Evolutionary conservation across 2,113 vertebrate genomes (phyloP), one percentile per base, ranked within the genome.

Genomic region (Hucho hucho): DNA sequence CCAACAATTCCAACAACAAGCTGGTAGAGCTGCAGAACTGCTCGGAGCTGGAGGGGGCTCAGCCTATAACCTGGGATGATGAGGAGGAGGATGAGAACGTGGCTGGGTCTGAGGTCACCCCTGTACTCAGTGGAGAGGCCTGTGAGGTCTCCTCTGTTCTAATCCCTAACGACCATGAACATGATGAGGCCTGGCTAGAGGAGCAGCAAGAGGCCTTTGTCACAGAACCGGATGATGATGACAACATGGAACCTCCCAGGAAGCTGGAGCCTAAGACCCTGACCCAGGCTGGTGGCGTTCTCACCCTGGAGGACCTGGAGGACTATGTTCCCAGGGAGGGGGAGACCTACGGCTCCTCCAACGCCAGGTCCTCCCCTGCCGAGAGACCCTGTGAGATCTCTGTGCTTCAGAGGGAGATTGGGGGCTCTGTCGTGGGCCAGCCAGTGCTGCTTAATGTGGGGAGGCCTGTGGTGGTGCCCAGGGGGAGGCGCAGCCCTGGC

Each of bases 1-100:
- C 92, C 4, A 99, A 98, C 88, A 99, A 98, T 84, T 98, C 96
- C 64, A 99, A 99, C 88, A 99, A 98, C 84, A 99, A 95, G 76
- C 64, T 91, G 79, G 90, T 98, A 43, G 37, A 43, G 37, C 37
- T 43, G 37, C 37, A 43, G 37, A 43, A 43, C 37, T 9, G 9
- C 2, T 43, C 37, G 6, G 84, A 81, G 58, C 91, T 83, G 81
- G 89, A 2, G 65, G 76, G 3, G 3, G 91, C 0, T 81, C 92
- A 91, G 63, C 79, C 37, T 43, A 9, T 12, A 43, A 78, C 83
- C 9, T 93, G 94, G 73, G 83, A 88, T 1, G 4, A 74, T 0
- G 83, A 89, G 26, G 88, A 79, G 12, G 72, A 59, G 16, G 24
- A 68, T 65, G 25, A 16, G 64, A 25, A 11, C 9, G 2, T 43